Base-by-base conservation (phyloP, 2,888 invertebrate genomes). In the Dryomyza anilis region DNA sequence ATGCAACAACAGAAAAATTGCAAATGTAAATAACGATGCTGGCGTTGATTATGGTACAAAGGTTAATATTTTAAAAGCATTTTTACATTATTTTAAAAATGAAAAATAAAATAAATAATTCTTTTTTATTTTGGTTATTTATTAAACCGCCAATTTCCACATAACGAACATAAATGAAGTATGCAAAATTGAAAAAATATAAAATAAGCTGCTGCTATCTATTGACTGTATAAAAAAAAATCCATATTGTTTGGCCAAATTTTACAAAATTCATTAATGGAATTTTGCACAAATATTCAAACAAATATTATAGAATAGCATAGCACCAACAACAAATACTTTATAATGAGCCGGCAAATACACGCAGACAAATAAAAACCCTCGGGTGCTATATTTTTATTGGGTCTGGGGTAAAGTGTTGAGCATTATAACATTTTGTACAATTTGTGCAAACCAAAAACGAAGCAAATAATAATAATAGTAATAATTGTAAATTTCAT, bases 401-500 rank as follows among this genome's bases (percentile, higher is more conserved):
- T n/a, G n/a, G n/a, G n/a, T n/a, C 16, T 43, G n/a, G 16, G 21
- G 23, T 23, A 16, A 43, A 19, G 16, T 19, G 12, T 45, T 43
- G 16, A 39, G 21, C 39, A 39, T 29, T 45, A 29, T 19, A 25
- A 58, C 19, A 45, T 45, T 43, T 45, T 10, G 7, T 19, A 19
- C 1, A 29, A 16, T 16, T 30, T 16, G 10, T 14, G 3, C 29
- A 16, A 45, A 29, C 25, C 29, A 57, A 27, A 7, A 3, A n/a
- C 16, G 19, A 16, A 27, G 29, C 23, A 19, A 27, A 29, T 46
- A 45, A 58, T 29, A 58, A 58, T 29, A 29, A 58, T 58, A 56
- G 19, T 55, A 23, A 39, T 56, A 56, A 56, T 58, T 58, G 27
- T 16, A 46, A 46, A 46, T 46, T 58, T 21, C 16, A 58, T 45